Base-by-base conservation (phyloP, 1,140 invertebrate species). In the Antheraea mylitta region DNA sequence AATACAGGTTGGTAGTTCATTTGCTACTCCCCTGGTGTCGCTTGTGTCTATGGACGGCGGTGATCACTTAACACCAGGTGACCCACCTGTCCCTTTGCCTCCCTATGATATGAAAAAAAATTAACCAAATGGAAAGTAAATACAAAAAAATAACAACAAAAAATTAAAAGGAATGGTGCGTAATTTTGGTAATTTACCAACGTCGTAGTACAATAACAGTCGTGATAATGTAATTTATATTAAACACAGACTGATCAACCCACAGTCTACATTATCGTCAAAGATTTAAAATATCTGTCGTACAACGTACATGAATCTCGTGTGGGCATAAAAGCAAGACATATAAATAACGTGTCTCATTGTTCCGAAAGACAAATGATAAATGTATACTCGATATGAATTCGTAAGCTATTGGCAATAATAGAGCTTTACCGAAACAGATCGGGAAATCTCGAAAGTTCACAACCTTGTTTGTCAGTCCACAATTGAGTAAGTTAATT, bases 291-390 rank as follows among this genome's bases (percentile, higher is more conserved):
- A 78, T 75, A 71, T 77, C 81, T 80, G 65, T 77, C 68, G 69
- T 73, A 77, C 71, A 74, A 75, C 65, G 63, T 70, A 78, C 76
- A 77, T 68, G 71, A 38, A 22, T 13, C 66, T 80, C 75, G 81
- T 80, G 81, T 83, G 81, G 81, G 79, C 74, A 83, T 69, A 79
- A 78, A 78, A 74, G 73, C 74, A 66, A 38, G 67, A 64, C 66
- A 72, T 72, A 86, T 86, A 80, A 85, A 83, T 82, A 79, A 83
- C 70, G 67, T 66, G 37, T 67, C 75, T 81, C 76, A 83, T 85
- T 83, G 81, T 83, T 85, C 75, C 73, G 82, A 83, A 84, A 78
- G 78, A 73, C 67, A 73, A 64, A 85, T 85, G 84, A 85, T 85
- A 85, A 82, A 86, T 85, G 84, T 78, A 76, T 76, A 67, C 64